A percentile compares a stretch with the other conserved stretches of the same genome.
Conservation (phyloP, 2,797 vertebrate species). For the Pipistrellus kuhlii region DNA sequence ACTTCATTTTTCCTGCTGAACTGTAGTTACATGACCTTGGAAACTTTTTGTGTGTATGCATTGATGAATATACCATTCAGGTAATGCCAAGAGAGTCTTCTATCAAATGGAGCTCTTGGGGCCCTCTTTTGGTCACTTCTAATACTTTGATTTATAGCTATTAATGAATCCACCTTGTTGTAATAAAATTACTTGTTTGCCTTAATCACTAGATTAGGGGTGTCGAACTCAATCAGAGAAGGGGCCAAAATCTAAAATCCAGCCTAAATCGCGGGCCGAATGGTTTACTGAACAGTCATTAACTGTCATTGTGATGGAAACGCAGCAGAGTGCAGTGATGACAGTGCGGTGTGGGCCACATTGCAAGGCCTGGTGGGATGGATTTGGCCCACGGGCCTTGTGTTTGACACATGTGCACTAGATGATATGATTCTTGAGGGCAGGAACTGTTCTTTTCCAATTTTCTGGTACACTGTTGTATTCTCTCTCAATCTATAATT, state of each 20-base stretch:
- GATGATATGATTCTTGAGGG: not conserved
- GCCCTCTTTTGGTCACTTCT: no score
- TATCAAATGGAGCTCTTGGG: not conserved
- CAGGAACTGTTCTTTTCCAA: not conserved
- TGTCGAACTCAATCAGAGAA: no score
- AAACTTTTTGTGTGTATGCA: constrained; percentile 27
- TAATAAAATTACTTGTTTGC: constrained; percentile 10
- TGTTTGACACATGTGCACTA: no score
- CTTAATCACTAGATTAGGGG: not conserved
- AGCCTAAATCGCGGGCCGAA: no score
- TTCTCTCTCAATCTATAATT: constrained; percentile 5
- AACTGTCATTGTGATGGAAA: no score
- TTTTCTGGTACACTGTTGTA: not conserved
- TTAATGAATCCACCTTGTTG: not conserved
- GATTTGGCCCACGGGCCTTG: no score
- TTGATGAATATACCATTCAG: constrained; percentile 14
- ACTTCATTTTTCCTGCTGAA: not conserved
- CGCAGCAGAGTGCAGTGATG: no score
- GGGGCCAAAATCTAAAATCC: no score
- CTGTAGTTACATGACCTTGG: not conserved
- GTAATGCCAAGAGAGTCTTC: not conserved
- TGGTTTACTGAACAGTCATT: no score
- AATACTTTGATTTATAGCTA: not conserved
- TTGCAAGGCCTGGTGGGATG: no score
- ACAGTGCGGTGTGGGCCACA: no score